These are phyloP conservation scores for Lasioglossum malachurum DNA, from an alignment of 2,888 invertebrate species.

Conservation along the genomic window DNA sequence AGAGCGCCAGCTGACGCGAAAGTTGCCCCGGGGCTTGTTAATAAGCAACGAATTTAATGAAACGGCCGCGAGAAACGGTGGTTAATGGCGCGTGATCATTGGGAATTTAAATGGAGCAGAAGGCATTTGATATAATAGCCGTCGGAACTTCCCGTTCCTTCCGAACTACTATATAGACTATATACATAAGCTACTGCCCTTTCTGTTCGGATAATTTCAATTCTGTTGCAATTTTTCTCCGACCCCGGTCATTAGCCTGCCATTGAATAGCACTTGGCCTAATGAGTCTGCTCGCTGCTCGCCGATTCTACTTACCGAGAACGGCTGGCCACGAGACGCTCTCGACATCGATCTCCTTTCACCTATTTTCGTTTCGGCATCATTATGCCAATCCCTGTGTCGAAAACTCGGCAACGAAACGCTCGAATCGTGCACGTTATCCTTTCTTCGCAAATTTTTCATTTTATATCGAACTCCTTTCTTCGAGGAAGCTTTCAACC, in stretches of 20 bases:
- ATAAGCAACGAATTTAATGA: conserved; percentile 17
- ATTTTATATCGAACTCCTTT: background rate
- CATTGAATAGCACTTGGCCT: background rate
- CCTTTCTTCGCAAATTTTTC: background rate
- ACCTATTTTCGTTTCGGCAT: background rate
- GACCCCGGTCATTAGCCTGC: background rate
- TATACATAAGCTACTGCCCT: background rate
- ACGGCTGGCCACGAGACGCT: background rate
- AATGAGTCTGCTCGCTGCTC: background rate
- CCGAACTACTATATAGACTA: background rate
- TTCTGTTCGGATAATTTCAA: conserved; percentile 4
- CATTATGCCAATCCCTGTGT: background rate
- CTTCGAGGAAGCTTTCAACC: too few relatives aligned
- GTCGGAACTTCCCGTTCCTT: background rate
- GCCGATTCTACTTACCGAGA: background rate
- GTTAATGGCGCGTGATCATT: conserved; percentile 33
- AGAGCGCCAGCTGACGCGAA: conserved; percentile 33
- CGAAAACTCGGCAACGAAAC: background rate
- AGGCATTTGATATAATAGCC: conserved; percentile 15
- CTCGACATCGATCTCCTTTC: background rate
- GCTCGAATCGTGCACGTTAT: background rate
- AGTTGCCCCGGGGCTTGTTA: conserved; percentile 25
- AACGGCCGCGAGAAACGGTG: conserved; percentile 9
- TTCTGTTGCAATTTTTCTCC: conserved; percentile 6
- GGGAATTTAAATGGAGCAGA: conserved; percentile 20